Percentiles rank a stretch among this genome's conserved stretches.
These are phyloP conservation scores for Nettapus auritus DNA, from an alignment of 2,113 vertebrate species.

Conservation along the genomic window DNA sequence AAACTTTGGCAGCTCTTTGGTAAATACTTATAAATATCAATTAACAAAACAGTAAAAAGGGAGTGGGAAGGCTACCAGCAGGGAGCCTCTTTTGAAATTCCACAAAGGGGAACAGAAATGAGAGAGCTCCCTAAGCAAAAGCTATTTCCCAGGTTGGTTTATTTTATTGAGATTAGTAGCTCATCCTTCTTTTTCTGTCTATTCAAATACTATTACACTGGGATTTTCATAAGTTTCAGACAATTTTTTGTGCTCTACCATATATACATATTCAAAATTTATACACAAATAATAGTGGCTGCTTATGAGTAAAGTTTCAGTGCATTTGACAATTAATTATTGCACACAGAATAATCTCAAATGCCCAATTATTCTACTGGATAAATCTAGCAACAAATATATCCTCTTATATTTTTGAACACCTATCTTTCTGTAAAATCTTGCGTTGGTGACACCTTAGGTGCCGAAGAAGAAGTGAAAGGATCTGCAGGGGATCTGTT, in stretches of 20 bases:
- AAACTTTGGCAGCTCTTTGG: constrained; percentile 76
- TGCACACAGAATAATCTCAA: constrained; percentile 75
- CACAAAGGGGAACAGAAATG: not conserved
- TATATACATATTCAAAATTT: constrained; percentile 73
- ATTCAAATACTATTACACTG: constrained; percentile 32
- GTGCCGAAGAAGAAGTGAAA: constrained; percentile 49
- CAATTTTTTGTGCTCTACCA: constrained; percentile 67
- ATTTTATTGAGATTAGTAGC: constrained; percentile 33
- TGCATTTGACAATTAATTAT: constrained; percentile 75
- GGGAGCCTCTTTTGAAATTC: constrained; percentile 7
- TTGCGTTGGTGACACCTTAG: constrained; percentile 59
- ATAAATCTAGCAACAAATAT: constrained; percentile 43
- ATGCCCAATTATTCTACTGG: constrained; percentile 72
- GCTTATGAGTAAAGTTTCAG: constrained; percentile 66
- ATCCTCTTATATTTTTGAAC: not conserved
- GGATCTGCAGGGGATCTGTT: constrained; percentile 60
- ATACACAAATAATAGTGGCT: constrained; percentile 74
- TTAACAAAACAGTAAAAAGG: constrained; percentile 32
- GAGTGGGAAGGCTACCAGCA: constrained; percentile 14
- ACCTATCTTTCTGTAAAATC: constrained; percentile 87
- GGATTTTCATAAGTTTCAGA: constrained; percentile 41
- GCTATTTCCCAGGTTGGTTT: not conserved
- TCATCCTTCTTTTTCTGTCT: constrained; percentile 40
- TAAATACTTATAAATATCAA: constrained; percentile 66
- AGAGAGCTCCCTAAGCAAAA: constrained; percentile 46